Evolutionary conservation across 2,113 vertebrate species (phyloP), one percentile per base, ranked within the genome.

Genomic region (Pithys albifrons): DNA sequence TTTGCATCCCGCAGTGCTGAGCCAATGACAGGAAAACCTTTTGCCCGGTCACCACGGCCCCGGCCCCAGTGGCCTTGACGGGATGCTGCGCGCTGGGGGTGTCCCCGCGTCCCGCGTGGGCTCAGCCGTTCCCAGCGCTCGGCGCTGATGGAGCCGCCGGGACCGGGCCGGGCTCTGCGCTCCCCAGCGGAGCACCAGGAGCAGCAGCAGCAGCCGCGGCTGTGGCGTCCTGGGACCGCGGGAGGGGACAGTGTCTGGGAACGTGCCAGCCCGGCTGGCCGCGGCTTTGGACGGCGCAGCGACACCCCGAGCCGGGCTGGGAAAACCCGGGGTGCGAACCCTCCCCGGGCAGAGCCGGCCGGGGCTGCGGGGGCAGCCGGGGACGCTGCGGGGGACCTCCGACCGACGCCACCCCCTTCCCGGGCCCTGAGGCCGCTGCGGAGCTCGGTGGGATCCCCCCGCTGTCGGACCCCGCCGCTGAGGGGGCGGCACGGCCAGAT

Each of bases 271-370:
- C 16, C 54, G 17, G 23, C 71, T 25, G n/a, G 7, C 29, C 39
- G 52, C 3, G 5, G 11, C 5, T 52, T 29, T 19, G 66, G 52
- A 33, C 78, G 31, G 39, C 22, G 1, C n/a, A 20, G 58, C 7
- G 54, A 61, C 54, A 23, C 18, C 7, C 35, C 2, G 5, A 24
- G 19, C 46, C 46, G 48, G 22, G 22, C 48, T 25, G 65, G 39
- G 43, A 76, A 62, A 77, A 58, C 16, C 23, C 28, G 33, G 6
- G 31, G 37, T 54, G 23, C 7, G 39, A 67, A 69, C 33, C 13
- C 33, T 43, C 11, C 41, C 1, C 10, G 22, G 39, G 12, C 4
- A 23, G 33, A n/a, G 28, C 10, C 1, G 0, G 27, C 29, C 3
- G 6, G 13, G 6, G 31, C 45, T 75, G 62, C 4, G 7, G 16